These are phyloP conservation scores for Eledona agricola DNA, from an alignment of 2,888 invertebrate genomes.

Conservation along the genomic window DNA sequence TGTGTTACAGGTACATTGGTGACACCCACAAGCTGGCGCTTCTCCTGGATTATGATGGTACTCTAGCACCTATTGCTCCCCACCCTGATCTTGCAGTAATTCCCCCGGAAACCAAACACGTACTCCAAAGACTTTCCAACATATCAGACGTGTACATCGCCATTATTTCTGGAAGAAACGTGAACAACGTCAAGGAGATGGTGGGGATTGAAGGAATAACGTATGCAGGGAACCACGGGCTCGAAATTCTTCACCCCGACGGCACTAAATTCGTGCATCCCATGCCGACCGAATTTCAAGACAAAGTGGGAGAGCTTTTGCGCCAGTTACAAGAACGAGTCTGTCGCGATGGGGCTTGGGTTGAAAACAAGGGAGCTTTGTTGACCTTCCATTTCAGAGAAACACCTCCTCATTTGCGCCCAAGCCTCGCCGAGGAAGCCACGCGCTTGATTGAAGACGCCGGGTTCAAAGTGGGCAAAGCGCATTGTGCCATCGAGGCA, in stretches of 20 bases:
- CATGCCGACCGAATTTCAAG: constrained; percentile 86
- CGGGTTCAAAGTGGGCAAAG: constrained; percentile 81
- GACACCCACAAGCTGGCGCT: constrained; percentile 85
- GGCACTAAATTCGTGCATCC: constrained; percentile 91
- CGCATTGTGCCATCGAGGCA: constrained; percentile 90
- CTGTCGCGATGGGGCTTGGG: constrained; percentile 89
- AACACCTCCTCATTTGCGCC: constrained; percentile 72
- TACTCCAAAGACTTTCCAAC: constrained; percentile 82
- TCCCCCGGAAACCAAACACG: constrained; percentile 84
- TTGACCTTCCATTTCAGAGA: constrained; percentile 89
- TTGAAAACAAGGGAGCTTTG: constrained; percentile 88
- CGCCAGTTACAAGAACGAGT: constrained; percentile 85
- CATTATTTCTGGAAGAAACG: constrained; percentile 85
- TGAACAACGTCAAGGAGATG: constrained; percentile 89
- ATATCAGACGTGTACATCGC: constrained; percentile 88
- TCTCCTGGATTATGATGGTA: constrained; percentile 87
- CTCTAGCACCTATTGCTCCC: constrained; percentile 87
- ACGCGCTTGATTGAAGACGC: constrained; percentile 75
- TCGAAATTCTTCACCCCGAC: constrained; percentile 89
- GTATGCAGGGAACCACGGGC: constrained; percentile 88
- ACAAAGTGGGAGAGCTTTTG: constrained; percentile 79
- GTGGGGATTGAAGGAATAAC: constrained; percentile 90
- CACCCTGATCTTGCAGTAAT: constrained; percentile 90
- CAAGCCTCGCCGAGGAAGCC: constrained; percentile 76
- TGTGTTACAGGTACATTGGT: constrained; percentile 77